Percentiles rank a stretch among this genome's conserved stretches.
These are phyloP conservation scores for Procavia capensis DNA, from an alignment of 2,113 vertebrate genomes.

Conservation along the genomic window DNA sequence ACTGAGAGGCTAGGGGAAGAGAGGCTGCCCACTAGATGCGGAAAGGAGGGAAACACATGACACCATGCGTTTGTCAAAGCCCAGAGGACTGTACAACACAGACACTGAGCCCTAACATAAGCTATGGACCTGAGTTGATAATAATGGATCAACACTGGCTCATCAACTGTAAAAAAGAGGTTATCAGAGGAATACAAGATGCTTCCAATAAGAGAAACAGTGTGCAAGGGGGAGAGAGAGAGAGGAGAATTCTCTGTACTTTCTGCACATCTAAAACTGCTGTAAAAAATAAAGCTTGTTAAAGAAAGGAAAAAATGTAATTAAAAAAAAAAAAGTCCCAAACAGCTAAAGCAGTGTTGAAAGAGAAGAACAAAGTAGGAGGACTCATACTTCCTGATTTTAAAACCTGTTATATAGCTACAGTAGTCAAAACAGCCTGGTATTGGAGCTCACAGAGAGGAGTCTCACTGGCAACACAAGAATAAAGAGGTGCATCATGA, in stretches of 20 bases:
- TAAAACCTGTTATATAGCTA: neutral
- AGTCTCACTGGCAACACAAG: too few relatives aligned
- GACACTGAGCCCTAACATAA: neutral
- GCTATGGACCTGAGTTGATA: too few relatives aligned
- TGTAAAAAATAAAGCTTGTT: neutral
- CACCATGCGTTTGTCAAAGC: neutral
- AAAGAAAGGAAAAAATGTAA: neutral
- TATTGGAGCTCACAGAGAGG: too few relatives aligned
- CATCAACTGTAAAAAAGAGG: neutral
- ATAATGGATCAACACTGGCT: neutral
- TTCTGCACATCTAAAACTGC: neutral
- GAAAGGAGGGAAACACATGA: too few relatives aligned
- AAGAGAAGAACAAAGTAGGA: neutral
- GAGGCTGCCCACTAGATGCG: too few relatives aligned
- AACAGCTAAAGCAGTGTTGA: neutral
- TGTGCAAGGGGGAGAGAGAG: neutral
- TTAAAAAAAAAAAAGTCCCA: neutral
- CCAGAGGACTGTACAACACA: neutral
- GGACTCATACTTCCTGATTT: neutral
- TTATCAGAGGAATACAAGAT: neutral
- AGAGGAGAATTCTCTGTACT: neutral
- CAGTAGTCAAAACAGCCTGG: neutral
- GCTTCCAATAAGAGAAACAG: neutral
- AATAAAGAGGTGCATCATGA: too few relatives aligned
- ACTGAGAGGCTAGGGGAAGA: too few relatives aligned